phyloP scores from a whole-genome alignment of 2,113 vertebrate genomes.

The Peromyscus californicus region DNA sequence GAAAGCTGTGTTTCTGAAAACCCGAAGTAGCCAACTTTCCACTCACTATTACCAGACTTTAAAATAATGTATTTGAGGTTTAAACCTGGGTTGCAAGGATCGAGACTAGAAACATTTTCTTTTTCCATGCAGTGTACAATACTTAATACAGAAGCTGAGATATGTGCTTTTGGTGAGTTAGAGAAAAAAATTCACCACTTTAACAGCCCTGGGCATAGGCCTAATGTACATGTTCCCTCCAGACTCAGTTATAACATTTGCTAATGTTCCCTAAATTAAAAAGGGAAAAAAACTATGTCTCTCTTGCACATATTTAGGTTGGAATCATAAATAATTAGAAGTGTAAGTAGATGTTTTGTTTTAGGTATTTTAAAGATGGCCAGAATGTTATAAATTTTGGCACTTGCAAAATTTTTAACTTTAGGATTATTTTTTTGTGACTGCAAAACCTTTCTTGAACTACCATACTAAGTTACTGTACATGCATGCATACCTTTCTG shows the following conservation, averaged over 20 bases:
- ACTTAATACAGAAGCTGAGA: background rate
- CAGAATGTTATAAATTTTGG: slow-evolving; percentile 18
- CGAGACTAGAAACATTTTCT: slow-evolving; percentile 14
- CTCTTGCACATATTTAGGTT: slow-evolving; percentile 33
- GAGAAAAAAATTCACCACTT: background rate
- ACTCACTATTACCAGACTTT: background rate
- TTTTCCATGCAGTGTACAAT: background rate
- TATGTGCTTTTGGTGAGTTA: background rate
- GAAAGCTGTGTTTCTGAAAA: slow-evolving; percentile 16
- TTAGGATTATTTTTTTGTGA: slow-evolving; percentile 47
- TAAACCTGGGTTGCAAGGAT: background rate
- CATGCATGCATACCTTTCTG: background rate
- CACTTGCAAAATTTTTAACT: slow-evolving; percentile 50
- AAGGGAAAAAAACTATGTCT: background rate
- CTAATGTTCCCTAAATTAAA: background rate
- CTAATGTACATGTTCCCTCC: background rate
- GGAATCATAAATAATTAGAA: slow-evolving; percentile 3
- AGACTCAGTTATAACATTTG: slow-evolving; percentile 15
- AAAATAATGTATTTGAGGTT: background rate
- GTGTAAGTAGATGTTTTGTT: background rate
- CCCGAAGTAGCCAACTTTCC: background rate
- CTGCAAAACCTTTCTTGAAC: slow-evolving; percentile 29
- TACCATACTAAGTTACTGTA: slow-evolving; percentile 31
- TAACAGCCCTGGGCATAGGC: background rate
- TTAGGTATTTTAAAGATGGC: background rate